Base-by-base conservation (phyloP, 2,888 invertebrate species). In the Chrysodeixis includens region DNA sequence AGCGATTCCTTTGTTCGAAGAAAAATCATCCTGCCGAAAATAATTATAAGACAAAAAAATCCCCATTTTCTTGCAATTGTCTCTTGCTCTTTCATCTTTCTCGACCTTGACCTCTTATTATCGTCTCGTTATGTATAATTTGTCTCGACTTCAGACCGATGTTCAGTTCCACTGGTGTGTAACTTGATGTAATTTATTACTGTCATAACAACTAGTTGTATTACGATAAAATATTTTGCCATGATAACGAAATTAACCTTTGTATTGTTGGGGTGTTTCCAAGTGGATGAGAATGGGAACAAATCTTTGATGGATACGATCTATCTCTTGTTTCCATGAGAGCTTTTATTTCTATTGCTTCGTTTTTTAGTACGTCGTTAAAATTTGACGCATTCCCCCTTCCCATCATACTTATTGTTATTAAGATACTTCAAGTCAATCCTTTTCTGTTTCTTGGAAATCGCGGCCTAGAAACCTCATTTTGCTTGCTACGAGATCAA, bases 21-120 rank as follows among this genome's bases (percentile, higher is more conserved):
- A 55, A 22, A 69, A 79, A 66, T 62, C 72, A 62, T 69, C 62
- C 69, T 62, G 10, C 40, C 35, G 64, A 81, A 78, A 75, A 81
- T 76, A 81, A 78, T 78, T 69, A 68, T 67, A 62, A 58, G 53
- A 81, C 71, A 74, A 69, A 79, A 69, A 71, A 53, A 57, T 79
- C 79, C 69, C 69, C 54, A 76, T 72, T 76, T 75, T 79, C 76
- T 68, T 61, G 64, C 63, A 68, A 76, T 79, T 82, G 78, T 82
- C 65, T 66, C 30, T 64, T 53, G 30, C 16, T 58, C 57, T 76
- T 79, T 78, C 68, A 69, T 76, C 62, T 60, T 64, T 10, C 12
- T 2, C 10, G 30, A 60, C 76, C 79, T 65, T 80, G 81, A 73
- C 64, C 71, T 63, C 58, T 62, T 78, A 80, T 75, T 81, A 81